A percentile compares a stretch with the other conserved stretches of the same genome.
phyloP scores from a whole-genome alignment of 2,113 vertebrate genomes.

The Elephas maximus region DNA sequence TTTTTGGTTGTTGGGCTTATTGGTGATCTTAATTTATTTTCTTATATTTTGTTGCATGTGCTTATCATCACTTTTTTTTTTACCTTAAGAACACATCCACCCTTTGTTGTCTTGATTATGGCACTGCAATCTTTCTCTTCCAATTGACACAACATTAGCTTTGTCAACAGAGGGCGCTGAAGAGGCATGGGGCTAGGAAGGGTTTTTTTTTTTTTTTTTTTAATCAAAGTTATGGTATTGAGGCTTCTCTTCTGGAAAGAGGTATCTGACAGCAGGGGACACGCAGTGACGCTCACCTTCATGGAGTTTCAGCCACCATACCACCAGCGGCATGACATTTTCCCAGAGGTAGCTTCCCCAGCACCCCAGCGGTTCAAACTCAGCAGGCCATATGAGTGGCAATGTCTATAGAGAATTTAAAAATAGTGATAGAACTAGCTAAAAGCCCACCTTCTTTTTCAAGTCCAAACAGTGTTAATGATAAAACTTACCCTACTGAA shows the following conservation, averaged over 20 bases:
- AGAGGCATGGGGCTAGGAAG: slow-evolving; percentile 43
- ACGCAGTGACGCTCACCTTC: background rate
- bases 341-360: background rate
- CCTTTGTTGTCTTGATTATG: background rate
- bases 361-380: accelerated
- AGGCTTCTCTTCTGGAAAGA: background rate
- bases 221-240: background rate
- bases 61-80: background rate
- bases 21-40: background rate
- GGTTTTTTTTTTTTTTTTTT: background rate
- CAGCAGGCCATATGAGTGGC: background rate
- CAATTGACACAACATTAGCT: background rate
- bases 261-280: background rate
- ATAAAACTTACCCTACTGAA: background rate
- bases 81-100: background rate
- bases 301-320: background rate
- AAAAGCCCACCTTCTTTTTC: background rate
- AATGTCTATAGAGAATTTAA: background rate
- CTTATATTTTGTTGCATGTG: background rate
- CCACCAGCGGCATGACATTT: background rate
- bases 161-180: slow-evolving; percentile 69
- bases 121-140: background rate
- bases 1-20: background rate
- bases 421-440: background rate
- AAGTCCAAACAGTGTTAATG: background rate